phyloP scores from a whole-genome alignment of 1,140 invertebrate species.

The Trichonephila clavata region DNA sequence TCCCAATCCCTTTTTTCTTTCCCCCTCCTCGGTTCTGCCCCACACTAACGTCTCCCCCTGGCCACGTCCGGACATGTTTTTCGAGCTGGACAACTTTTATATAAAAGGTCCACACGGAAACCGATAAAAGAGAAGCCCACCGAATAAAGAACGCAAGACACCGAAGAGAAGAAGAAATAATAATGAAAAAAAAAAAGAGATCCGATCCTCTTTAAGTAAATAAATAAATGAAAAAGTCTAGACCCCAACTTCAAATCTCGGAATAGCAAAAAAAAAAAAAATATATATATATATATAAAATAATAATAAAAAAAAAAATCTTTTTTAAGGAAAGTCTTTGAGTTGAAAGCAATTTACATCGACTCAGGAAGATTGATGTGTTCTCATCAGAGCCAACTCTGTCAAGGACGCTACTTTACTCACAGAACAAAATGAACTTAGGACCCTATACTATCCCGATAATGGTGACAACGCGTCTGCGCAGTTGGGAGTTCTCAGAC shows the following conservation, averaged over 20 bases:
- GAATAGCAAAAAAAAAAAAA: conserved; percentile 4
- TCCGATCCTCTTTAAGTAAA: conserved; percentile 61
- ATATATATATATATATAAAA: too few relatives aligned
- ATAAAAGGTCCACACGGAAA: conserved; percentile 57
- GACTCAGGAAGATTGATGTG: conserved; percentile 71
- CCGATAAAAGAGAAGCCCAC: conserved; percentile 56
- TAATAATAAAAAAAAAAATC: too few relatives aligned
- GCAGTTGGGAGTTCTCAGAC: neutral
- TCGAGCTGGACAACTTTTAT: conserved; percentile 53
- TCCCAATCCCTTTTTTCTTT: neutral
- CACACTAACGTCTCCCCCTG: neutral
- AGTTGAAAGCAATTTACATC: conserved; percentile 74
- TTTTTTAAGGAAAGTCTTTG: conserved; percentile 40
- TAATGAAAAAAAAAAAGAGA: conserved; percentile 33
- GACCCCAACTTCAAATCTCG: conserved; percentile 47
- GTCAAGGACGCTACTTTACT: conserved; percentile 61
- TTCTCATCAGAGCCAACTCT: conserved; percentile 64
- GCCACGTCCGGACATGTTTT: conserved; percentile 54
- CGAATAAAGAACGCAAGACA: neutral
- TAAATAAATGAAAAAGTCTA: conserved; percentile 62
- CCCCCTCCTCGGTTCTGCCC: neutral
- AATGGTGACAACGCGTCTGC: conserved; percentile 37
- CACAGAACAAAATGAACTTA: conserved; percentile 63
- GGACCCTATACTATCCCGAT: conserved; percentile 48
- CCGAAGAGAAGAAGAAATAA: neutral